phyloP scores from a whole-genome alignment of 2,113 vertebrate genomes.

The Lepus europaeus region DNA sequence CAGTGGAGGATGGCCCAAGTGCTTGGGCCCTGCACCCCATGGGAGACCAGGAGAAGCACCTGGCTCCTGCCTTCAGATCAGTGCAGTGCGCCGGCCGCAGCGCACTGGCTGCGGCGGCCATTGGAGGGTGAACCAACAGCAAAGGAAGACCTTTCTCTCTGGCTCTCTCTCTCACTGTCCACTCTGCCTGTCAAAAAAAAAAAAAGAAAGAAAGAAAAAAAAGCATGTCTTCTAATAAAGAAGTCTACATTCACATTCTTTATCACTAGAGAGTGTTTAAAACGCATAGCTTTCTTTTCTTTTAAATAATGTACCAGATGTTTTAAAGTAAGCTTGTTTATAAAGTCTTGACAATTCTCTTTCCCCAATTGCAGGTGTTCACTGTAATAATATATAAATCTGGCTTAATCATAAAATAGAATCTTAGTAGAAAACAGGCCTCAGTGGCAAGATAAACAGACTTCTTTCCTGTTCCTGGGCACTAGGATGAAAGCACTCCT shows the following conservation, averaged over 20 bases:
- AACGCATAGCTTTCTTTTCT: constrained; percentile 5
- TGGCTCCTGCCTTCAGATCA: too few species aligned
- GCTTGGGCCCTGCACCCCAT: too few species aligned
- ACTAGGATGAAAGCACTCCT: constrained; percentile 92
- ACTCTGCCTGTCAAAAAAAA: too few species aligned
- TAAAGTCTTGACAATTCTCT: background rate
- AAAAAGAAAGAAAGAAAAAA: background rate
- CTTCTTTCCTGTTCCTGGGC: constrained; percentile 46
- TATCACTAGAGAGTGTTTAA: background rate
- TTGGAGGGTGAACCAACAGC: too few species aligned
- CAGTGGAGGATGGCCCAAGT: too few species aligned
- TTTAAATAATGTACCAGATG: background rate
- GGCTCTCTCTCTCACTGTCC: too few species aligned
- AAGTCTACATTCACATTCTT: background rate
- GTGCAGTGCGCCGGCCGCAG: too few species aligned
- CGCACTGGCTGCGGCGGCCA: too few species aligned
- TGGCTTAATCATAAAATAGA: constrained; percentile 33
- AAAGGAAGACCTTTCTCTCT: too few species aligned
- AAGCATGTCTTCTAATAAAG: background rate
- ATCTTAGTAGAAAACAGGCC: background rate
- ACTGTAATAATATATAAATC: background rate
- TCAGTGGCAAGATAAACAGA: constrained; percentile 16
- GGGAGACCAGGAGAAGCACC: too few species aligned
- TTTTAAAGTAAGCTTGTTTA: background rate
- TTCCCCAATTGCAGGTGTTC: background rate